Base-by-base conservation (phyloP, 2,113 vertebrate species). In the Chaetops frenatus region DNA sequence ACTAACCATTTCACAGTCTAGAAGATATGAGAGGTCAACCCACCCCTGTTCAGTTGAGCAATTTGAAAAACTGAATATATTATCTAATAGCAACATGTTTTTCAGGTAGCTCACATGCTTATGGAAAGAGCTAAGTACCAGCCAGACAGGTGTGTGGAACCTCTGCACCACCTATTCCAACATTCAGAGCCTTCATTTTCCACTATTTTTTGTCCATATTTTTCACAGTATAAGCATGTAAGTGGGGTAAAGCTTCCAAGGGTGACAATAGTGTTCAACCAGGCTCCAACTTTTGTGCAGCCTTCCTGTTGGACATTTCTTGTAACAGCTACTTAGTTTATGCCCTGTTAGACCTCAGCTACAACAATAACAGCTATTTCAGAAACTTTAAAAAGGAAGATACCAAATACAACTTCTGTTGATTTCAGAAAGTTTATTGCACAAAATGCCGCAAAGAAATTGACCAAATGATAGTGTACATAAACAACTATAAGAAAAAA, bases 381-480 rank as follows among this genome's bases (percentile, higher is more conserved):
- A 81, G 31, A 67, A 78, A 24, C 8, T 80, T 67, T 56, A 9
- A 57, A 73, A 96, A 95, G n/a, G 70, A 95, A 92, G 56, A 94
- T 78, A 86, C 29, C 15, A 86, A 95, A 70, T 60, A 93, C 90
- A 78, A 80, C 22, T 87, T 62, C 74, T 3, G 1, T 82, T 96
- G 62, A 97, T 96, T 97, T 97, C 89, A 96, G 96, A 96, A 97
- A 95, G 82, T 98, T 98, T 98, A 98, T 98, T 98, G 98, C 98
- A 98, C 98, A 97, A 98, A 97, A 97, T 97, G 97, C 94, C 78
- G 95, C 96, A 97, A 96, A 97, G 94, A 96, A 97, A 96, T 91
- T 90, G 90, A 97, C 96, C 94, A 96, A 98, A 96, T 94, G 57
- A 97, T 88, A 97, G 73, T 8, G 1, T 88, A 94, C 91, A 97